These are phyloP conservation scores for Pantherophis guttatus DNA, from an alignment of 2,113 vertebrate species.

Conservation along the genomic window DNA sequence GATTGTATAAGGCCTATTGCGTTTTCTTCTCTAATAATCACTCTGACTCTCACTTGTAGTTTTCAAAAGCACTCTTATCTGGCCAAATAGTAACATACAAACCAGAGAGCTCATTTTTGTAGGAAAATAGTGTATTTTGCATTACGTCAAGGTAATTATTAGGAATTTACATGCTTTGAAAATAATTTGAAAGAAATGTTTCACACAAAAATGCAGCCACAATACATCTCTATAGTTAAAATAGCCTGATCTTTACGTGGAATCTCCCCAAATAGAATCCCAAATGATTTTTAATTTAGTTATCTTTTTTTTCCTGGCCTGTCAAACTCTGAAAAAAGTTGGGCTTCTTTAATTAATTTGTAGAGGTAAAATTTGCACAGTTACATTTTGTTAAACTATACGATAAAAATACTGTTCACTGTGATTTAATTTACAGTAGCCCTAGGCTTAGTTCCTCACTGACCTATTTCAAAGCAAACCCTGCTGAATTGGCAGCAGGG, in stretches of 20 bases:
- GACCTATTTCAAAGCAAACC: neutral
- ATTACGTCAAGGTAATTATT: neutral
- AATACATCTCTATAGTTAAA: neutral
- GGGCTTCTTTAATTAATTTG: neutral
- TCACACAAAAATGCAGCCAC: neutral
- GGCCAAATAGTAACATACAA: neutral
- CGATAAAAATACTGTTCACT: neutral
- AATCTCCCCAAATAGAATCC: neutral
- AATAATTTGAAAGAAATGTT: neutral
- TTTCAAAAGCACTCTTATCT: neutral
- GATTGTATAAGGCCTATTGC: neutral
- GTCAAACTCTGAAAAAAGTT: neutral
- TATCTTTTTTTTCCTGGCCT: neutral
- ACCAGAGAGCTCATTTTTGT: neutral
- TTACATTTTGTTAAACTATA: neutral
- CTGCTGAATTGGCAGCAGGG: neutral
- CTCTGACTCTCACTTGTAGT: neutral
- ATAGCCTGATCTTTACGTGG: neutral
- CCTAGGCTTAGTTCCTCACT: neutral
- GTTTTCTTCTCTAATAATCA: neutral
- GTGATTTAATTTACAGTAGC: neutral
- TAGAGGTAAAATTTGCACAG: neutral
- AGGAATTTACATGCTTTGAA: neutral
- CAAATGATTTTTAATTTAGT: neutral
- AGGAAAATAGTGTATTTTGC: neutral